Evolutionary conservation across 2,797 vertebrate genomes (phyloP).

Genomic region (Botia kubotai): DNA sequence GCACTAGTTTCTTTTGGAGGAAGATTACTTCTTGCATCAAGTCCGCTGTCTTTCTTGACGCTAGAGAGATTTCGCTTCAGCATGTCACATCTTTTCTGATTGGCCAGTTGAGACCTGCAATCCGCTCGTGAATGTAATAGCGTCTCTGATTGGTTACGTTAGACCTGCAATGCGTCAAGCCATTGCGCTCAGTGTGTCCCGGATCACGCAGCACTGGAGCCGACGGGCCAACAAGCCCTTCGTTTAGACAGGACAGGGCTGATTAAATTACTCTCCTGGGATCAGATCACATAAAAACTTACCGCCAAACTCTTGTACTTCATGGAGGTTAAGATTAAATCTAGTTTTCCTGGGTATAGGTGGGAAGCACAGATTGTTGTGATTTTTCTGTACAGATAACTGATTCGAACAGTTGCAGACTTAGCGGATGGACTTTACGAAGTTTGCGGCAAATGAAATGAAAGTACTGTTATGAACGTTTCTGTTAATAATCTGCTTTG

Average conservation of each 20-base stretch:
- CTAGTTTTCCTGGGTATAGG: not conserved
- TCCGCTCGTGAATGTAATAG: constrained; percentile 63
- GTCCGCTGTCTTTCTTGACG: constrained; percentile 63
- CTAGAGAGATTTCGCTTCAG: constrained; percentile 61
- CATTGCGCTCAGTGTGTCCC: constrained; percentile 63
- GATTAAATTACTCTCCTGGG: constrained; percentile 23
- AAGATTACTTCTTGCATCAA: constrained; percentile 75
- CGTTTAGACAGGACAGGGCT: constrained; percentile 22
- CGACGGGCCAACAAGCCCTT: constrained; percentile 37
- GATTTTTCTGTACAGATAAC: not conserved
- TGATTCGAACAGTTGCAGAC: not conserved
- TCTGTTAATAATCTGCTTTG: not conserved
- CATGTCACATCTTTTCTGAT: constrained; percentile 74
- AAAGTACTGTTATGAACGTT: not conserved
- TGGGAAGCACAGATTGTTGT: not conserved
- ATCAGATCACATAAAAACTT: constrained; percentile 12
- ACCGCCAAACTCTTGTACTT: not conserved
- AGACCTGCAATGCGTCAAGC: constrained; percentile 84
- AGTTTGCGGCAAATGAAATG: not conserved
- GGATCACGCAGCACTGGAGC: constrained; percentile 22
- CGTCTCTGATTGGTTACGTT: constrained; percentile 71
- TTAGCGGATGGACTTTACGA: not conserved
- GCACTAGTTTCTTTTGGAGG: constrained; percentile 77
- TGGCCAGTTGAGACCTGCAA: constrained; percentile 75
- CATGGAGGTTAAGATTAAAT: not conserved